A percentile compares a stretch with the other conserved stretches of the same genome.
Conservation (phyloP, 2,797 vertebrate species). For the Neosilurus mollespiculum region DNA sequence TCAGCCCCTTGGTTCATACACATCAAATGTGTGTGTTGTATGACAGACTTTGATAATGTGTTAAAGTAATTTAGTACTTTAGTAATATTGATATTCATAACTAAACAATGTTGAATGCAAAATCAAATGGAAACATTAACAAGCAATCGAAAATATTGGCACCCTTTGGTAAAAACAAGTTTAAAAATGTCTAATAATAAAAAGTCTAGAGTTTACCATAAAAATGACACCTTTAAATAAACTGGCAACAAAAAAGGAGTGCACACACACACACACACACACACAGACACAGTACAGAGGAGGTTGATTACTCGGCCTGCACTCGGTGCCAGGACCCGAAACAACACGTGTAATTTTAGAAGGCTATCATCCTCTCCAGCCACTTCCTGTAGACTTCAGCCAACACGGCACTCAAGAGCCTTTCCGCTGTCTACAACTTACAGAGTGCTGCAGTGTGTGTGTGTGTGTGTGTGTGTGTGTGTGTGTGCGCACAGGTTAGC, state of each 20-base stretch:
- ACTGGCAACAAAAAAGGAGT: neutral
- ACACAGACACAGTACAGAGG: slow-evolving; percentile 56
- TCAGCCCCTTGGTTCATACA: neutral
- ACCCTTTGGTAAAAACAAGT: neutral
- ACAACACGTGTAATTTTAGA: slow-evolving; percentile 77
- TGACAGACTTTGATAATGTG: neutral
- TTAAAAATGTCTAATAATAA: neutral
- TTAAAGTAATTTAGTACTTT: neutral
- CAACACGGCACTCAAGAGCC: slow-evolving; percentile 43
- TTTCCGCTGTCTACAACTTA: slow-evolving; percentile 22
- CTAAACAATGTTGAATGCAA: neutral
- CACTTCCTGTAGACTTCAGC: slow-evolving; percentile 56
- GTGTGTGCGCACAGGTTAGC: neutral
- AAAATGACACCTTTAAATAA: slow-evolving; percentile 4
- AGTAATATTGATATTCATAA: neutral
- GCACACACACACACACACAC: slow-evolving; percentile 17
- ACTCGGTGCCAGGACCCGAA: slow-evolving; percentile 67
- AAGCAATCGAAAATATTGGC: neutral
- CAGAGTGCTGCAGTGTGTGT: slow-evolving; percentile 10
- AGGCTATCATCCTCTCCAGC: slow-evolving; percentile 54
- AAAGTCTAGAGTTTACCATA: neutral
- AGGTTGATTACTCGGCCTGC: slow-evolving; percentile 66
- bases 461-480: slow-evolving; percentile 5
- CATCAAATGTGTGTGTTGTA: neutral
- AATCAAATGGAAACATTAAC: neutral